Conservation (phyloP, 2,888 invertebrate genomes). For the Ormyrus labotus region DNA sequence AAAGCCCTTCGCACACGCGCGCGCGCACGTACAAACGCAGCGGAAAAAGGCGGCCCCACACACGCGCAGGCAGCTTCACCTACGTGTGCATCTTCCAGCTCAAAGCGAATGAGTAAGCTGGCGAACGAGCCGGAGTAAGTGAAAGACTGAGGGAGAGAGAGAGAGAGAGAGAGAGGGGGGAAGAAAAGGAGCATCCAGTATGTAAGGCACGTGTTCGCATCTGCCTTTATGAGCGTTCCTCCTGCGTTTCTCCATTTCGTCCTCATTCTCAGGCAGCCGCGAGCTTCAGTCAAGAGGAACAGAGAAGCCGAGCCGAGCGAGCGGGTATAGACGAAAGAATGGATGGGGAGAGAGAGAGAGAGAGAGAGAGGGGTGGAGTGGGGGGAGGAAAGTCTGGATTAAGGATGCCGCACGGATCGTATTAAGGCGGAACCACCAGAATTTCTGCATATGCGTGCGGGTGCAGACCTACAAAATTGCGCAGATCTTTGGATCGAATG, state of each 20-base stretch:
- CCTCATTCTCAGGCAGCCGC: constrained; percentile 66
- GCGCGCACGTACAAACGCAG: background rate
- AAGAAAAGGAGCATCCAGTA: constrained; percentile 60
- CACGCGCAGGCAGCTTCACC: no score
- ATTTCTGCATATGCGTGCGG: no score
- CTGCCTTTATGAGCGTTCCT: constrained; percentile 74
- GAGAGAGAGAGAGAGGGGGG: constrained; percentile 1
- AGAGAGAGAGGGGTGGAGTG: background rate
- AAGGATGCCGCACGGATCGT: constrained; percentile 32
- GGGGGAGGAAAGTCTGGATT: constrained; percentile 8
- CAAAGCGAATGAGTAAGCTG: background rate
- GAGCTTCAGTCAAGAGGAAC: constrained; percentile 54
- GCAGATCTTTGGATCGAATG: no score
- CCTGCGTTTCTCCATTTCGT: constrained; percentile 66
- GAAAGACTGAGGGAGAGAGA: background rate
- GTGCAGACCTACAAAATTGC: no score
- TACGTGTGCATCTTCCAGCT: no score
- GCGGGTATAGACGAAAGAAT: constrained; percentile 12
- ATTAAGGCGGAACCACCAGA: constrained; percentile 11
- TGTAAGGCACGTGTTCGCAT: constrained; percentile 75
- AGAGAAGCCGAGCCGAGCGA: background rate
- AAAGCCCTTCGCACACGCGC: background rate
- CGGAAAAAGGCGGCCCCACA: no score
- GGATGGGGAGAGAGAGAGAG: background rate
- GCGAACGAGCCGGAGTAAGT: background rate